phyloP scores from a whole-genome alignment of 2,888 invertebrate species.

The Aphidoletes aphidimyza region DNA sequence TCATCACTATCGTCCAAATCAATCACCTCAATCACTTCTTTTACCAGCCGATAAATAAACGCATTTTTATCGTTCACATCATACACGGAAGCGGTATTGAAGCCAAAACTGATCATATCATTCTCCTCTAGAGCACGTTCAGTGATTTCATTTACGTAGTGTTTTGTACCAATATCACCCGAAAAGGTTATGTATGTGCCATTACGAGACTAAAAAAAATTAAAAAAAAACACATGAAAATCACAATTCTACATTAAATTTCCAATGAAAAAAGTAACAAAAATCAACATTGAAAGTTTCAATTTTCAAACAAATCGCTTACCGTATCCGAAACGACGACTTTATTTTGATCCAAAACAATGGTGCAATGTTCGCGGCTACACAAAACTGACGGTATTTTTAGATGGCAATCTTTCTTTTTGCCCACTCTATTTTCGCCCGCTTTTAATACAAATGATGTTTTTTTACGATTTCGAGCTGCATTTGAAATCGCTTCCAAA shows the following conservation, averaged over 20 bases:
- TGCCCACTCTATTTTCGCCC: background rate
- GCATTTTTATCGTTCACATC: slow-evolving; percentile 17
- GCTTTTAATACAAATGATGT: background rate
- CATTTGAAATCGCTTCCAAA: background rate
- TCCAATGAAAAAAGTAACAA: background rate
- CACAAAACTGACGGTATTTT: background rate
- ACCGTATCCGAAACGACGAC: background rate
- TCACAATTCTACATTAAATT: background rate
- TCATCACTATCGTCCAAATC: slow-evolving; percentile 12
- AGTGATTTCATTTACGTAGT: background rate
- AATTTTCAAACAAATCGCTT: background rate
- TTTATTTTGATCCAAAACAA: background rate
- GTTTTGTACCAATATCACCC: background rate
- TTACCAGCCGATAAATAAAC: background rate
- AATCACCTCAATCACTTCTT: background rate
- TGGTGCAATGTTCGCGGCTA: slow-evolving; percentile 17
- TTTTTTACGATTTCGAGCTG: background rate
- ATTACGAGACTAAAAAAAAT: background rate
- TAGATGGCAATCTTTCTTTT: background rate
- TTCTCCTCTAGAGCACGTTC: background rate
- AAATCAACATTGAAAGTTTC: background rate
- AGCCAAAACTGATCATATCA: slow-evolving; percentile 19
- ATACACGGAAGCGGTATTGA: background rate
- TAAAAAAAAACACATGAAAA: background rate
- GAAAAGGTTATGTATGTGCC: background rate